Percentiles rank a stretch among this genome's conserved stretches.
phyloP scores from a whole-genome alignment of 64 coral and sea anemone species.

The Astreopora myriophthalma region DNA sequence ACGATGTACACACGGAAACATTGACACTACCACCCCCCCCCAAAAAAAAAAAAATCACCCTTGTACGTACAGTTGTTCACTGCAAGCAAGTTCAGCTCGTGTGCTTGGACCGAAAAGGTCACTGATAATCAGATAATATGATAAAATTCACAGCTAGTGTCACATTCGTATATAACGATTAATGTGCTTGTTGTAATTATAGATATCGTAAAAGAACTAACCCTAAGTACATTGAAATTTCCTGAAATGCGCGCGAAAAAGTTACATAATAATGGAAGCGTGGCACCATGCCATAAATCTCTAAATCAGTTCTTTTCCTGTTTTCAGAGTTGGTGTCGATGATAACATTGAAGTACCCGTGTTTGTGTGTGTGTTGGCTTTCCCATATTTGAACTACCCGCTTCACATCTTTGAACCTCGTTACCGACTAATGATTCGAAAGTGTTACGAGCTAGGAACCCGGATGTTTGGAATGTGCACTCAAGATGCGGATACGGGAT shows the following conservation, averaged over 20 bases:
- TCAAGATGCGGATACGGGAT: neutral
- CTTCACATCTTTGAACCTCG: constrained; percentile 93
- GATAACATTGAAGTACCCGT: constrained; percentile 74
- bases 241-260: neutral
- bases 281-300: neutral
- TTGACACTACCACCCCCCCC: too few species aligned
- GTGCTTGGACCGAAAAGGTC: too few species aligned
- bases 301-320: neutral
- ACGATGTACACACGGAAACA: too few species aligned
- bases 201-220: too few species aligned
- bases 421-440: constrained; percentile 89
- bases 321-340: constrained; percentile 59
- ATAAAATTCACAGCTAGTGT: too few species aligned
- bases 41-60: too few species aligned
- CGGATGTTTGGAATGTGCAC: constrained; percentile 94
- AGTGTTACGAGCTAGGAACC: constrained; percentile 82
- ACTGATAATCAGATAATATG: too few species aligned
- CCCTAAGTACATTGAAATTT: too few species aligned
- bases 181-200: too few species aligned
- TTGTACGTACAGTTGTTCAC: too few species aligned
- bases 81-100: too few species aligned
- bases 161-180: too few species aligned
- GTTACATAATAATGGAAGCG: neutral
- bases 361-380: constrained; percentile 89
- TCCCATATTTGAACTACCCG: constrained; percentile 83